Base-by-base conservation (phyloP, 2,113 vertebrate genomes). In the Percopsis transmontana region DNA sequence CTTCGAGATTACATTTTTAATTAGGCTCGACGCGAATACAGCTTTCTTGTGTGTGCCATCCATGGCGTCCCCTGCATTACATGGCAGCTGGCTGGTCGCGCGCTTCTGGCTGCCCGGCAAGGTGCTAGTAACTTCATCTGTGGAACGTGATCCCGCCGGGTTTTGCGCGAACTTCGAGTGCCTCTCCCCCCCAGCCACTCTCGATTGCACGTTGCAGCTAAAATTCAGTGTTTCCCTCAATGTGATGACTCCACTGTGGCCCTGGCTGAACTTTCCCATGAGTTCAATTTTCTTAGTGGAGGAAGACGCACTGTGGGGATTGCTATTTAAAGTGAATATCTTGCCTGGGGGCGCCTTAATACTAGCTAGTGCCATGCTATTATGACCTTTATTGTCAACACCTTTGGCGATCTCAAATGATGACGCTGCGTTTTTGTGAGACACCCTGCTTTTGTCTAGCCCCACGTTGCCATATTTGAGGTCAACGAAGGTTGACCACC, bases 1-100 rank as follows among this genome's bases (percentile, higher is more conserved):
- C 87, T 99, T 99, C 20, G 96, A 97, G 85, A 99, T 94, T 0
- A 99, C 95, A 62, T 96, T 99, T 88, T 98, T 95, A 51, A 99
- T 93, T 38, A 99, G 88, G 51, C 94, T 98, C 12, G 96, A 96
- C 0, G 96, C 97, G 68, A 96, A 94, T 45, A 90, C 90, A 54
- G 97, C 95, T 86, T 96, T 98, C 85, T 94, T 95, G 83, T 93
- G 93, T 27, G 92, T 53, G 39, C 85, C 93, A 19, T 94, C 94
- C 54, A 91, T 92, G 77, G 74, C 66, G 70, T 90, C 86, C 50
- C 65, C 80, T 48, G 82, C 72, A 54, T 74, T 87, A 15, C 81
- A 76, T 48, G 79, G 66, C 72, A 66, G 80, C 77, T 77, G 84
- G 81, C 74, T 68, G 73, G 54, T 72, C 86, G 81, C 90, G 64